A percentile compares a stretch with the other conserved stretches of the same genome.
phyloP scores from a whole-genome alignment of 2,888 invertebrate species.

The Acrobasis repandana region DNA sequence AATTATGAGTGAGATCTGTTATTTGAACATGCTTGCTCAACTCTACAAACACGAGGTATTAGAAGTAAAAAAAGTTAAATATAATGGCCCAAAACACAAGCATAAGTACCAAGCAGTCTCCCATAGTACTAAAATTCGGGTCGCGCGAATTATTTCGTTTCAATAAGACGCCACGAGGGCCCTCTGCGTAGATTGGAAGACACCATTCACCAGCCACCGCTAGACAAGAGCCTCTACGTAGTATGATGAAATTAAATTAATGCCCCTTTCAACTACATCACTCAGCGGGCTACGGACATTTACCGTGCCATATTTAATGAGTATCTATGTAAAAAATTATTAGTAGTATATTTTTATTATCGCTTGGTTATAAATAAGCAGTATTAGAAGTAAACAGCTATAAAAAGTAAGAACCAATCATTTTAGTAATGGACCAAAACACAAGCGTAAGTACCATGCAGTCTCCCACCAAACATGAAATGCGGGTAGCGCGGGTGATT shows the following conservation, averaged over 20 bases:
- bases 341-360: too few relatives aligned
- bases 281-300: too few relatives aligned
- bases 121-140: constrained; percentile 6
- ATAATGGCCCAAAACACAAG: too few relatives aligned
- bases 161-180: constrained; percentile 66
- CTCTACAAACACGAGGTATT: too few relatives aligned
- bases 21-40: too few relatives aligned
- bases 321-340: too few relatives aligned
- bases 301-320: too few relatives aligned
- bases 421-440: background rate
- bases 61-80: too few relatives aligned
- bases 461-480: constrained; percentile 1
- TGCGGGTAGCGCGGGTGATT: constrained; percentile 43
- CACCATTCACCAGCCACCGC: constrained; percentile 39
- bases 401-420: background rate
- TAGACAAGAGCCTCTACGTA: constrained; percentile 51
- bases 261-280: constrained; percentile 47
- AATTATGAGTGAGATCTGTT: too few relatives aligned
- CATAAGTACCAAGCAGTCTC: background rate
- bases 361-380: too few relatives aligned
- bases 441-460: background rate
- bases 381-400: too few relatives aligned
- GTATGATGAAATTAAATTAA: constrained; percentile 65
- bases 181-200: constrained; percentile 71
- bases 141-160: constrained; percentile 55